Conservation (phyloP, 2,888 invertebrate species). For the Nomada ruficornis region DNA sequence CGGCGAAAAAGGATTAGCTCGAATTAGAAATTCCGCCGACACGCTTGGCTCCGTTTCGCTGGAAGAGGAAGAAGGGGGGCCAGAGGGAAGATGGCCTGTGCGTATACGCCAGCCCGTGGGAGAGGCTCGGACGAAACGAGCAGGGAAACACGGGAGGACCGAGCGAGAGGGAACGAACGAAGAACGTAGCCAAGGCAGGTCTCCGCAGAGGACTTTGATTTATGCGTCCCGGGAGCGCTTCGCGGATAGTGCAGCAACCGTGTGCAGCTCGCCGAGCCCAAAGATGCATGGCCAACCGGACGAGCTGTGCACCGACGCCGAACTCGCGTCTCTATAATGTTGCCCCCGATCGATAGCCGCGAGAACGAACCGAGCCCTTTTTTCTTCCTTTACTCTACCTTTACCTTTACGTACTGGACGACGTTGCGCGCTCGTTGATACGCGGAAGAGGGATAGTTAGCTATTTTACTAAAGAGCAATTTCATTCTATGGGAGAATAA, state of each 20-base stretch:
- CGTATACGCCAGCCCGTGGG: constrained; percentile 9
- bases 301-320: constrained; percentile 53
- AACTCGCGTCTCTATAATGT: constrained; percentile 70
- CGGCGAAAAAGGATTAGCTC: constrained; percentile 78
- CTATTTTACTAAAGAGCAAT: neutral
- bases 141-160: constrained; percentile 3
- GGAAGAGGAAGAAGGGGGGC: neutral
- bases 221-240: constrained; percentile 80
- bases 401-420: neutral
- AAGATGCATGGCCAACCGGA: constrained; percentile 74
- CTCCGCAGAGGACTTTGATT: constrained; percentile 79
- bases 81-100: neutral
- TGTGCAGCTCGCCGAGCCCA: constrained; percentile 63
- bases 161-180: constrained; percentile 30
- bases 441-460: constrained; percentile 29
- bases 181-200: constrained; percentile 69
- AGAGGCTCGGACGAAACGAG: constrained; percentile 5
- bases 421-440: constrained; percentile 11
- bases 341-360: constrained; percentile 62
- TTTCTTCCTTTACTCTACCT: neutral
- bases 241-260: constrained; percentile 71
- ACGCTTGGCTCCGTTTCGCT: constrained; percentile 41
- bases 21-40: constrained; percentile 79
- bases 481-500: constrained; percentile 27
- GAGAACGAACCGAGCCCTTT: constrained; percentile 8